Conservation (phyloP, 2,113 vertebrate genomes). For the Saguinus midas region DNA sequence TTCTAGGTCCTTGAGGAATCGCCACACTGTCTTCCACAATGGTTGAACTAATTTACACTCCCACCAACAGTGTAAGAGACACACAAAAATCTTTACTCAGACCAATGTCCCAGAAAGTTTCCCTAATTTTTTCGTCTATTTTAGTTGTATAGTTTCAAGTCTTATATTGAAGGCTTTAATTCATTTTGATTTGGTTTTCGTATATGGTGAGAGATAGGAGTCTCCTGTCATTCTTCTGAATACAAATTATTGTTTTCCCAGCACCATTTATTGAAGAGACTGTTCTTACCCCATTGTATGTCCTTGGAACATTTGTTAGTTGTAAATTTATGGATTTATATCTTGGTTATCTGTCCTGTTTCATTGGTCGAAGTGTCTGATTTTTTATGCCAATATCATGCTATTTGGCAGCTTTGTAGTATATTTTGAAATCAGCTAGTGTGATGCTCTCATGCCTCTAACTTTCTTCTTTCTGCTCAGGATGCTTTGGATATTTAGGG, state of each 20-base stretch:
- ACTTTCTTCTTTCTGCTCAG: not conserved
- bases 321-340: not conserved
- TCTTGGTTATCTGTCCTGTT: not conserved
- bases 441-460: not conserved
- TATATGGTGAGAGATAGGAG: not conserved
- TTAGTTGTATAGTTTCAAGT: not conserved
- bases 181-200: not conserved
- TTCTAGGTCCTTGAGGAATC: too few relatives aligned
- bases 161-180: not conserved
- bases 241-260: not conserved
- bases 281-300: not conserved
- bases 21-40: too few relatives aligned
- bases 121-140: not conserved
- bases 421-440: not conserved
- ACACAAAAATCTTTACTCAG: not conserved
- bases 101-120: not conserved
- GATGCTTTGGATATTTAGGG: not conserved
- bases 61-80: too few relatives aligned
- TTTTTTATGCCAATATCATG: not conserved
- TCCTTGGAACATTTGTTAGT: not conserved
- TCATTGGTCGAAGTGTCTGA: not conserved
- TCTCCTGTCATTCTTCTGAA: not conserved
- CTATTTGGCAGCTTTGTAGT: not conserved
- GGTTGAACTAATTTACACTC: too few relatives aligned
- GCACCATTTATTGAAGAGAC: not conserved